phyloP scores from a whole-genome alignment of 2,113 vertebrate genomes.

The Tapirus terrestris region DNA sequence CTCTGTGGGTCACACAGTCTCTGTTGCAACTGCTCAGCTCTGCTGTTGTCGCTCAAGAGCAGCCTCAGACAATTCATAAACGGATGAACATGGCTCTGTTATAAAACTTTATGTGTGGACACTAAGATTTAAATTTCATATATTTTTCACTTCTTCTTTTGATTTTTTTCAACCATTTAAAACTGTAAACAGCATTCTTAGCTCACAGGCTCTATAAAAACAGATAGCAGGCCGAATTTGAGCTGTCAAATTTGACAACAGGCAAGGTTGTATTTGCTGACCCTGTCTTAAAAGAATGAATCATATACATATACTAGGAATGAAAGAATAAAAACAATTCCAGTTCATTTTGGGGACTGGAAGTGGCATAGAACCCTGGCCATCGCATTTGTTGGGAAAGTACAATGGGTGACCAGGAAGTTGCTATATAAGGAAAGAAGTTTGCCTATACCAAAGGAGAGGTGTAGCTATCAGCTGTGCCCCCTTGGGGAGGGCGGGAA shows the following conservation, averaged over 20 bases:
- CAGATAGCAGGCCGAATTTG: not conserved
- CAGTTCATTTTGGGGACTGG: not conserved
- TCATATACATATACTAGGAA: not conserved
- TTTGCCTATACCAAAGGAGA: not conserved
- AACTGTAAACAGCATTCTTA: not conserved
- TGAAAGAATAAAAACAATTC: not conserved
- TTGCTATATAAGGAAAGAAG: not conserved
- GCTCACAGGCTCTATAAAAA: not conserved
- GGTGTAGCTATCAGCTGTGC: not conserved
- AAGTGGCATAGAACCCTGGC: not conserved
- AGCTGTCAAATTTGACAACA: not conserved
- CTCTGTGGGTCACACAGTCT: not conserved
- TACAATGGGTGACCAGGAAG: not conserved
- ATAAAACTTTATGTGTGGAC: not conserved
- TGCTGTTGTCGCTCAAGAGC: not conserved
- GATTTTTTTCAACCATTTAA: not conserved
- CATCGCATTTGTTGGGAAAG: not conserved
- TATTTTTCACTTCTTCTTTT: not conserved
- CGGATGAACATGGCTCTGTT: not conserved
- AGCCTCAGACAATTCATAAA: not conserved
- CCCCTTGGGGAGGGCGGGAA: not conserved
- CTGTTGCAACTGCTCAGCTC: not conserved
- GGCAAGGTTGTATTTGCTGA: not conserved
- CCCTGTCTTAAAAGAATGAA: not conserved
- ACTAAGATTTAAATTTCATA: not conserved